A percentile compares a stretch with the other conserved stretches of the same genome.
These are phyloP conservation scores for Pogonophryne albipinna DNA, from an alignment of 2,797 vertebrate genomes.

Conservation along the genomic window DNA sequence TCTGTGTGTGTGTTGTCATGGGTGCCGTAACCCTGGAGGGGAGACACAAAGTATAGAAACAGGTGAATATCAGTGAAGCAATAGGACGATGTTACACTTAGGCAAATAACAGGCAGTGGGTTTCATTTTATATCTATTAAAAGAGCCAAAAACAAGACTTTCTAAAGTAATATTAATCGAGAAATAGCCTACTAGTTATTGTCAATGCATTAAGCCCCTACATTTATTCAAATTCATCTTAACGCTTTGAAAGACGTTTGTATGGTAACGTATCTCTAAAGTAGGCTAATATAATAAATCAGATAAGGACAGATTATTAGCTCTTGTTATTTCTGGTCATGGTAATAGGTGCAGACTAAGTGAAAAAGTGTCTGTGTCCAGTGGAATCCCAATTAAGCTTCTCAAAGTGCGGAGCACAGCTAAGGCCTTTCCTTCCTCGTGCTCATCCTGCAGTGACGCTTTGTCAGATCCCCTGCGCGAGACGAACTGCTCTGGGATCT, in stretches of 20 bases:
- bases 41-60: constrained; percentile 61
- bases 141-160: neutral
- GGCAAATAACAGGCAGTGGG: neutral
- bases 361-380: constrained; percentile 61
- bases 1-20: constrained; percentile 86
- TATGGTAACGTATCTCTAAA: neutral
- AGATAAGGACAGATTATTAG: neutral
- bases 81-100: constrained; percentile 2
- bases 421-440: neutral
- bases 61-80: constrained; percentile 66
- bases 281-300: neutral
- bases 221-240: neutral
- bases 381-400: constrained; percentile 82
- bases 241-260: neutral
- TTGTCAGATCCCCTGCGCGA: constrained; percentile 38
- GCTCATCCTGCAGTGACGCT: constrained; percentile 8
- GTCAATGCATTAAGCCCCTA: neutral
- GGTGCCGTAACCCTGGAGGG: constrained; percentile 79
- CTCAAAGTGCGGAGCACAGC: constrained; percentile 35
- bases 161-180: neutral
- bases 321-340: neutral
- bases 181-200: neutral
- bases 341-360: constrained; percentile 17
- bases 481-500: constrained; percentile 27
- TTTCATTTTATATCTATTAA: neutral